Base-by-base conservation (phyloP, 2,797 vertebrate species). In the Ceyx erithaca region DNA sequence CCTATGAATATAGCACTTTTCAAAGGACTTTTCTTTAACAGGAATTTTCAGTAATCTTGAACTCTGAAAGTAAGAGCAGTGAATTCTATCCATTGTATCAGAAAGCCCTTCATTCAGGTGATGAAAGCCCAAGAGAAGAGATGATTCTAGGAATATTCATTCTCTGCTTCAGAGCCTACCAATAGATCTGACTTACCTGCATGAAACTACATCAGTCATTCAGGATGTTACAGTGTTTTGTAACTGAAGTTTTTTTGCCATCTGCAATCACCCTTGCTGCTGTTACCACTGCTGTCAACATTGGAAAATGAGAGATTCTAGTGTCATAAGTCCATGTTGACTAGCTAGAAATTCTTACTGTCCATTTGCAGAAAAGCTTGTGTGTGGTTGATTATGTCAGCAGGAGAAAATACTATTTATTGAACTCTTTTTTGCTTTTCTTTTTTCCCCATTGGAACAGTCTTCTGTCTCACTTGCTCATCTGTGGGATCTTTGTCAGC, bases 141-240 rank as follows among this genome's bases (percentile, higher is more conserved):
- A 7, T 23, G 1, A n/a, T 61, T 83, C 28, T 49, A 54, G 28
- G 18, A n/a, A 25, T 45, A 12, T 75, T 66, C 10, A 54, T 63
- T 19, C 17, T 72, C 16, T 0, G 2, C 41, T 59, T 61, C 1
- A 1, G 55, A 89, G 20, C 28, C 35, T 51, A 4, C 23, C 0
- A 2, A 21, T 58, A n/a, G 33, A 21, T 73, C 19, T n/a, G 21
- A 43, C 21, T 37, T 57, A 23, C 1, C 21, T 52, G 30, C 21
- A 4, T 35, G 28, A 46, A 61, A 19, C 31, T 71, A 20, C 35
- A 41, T 70, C n/a, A n/a, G 54, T 72, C 62, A n/a, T 55, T 75
- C 12, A 28, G 31, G 43, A 10, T 37, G 20, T 57, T 51, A n/a
- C 10, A 80, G 21, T 6, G 9, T 61, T 52, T 59, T 12, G 10